These are phyloP conservation scores for Cepaea nemoralis DNA, from an alignment of 1,140 invertebrate species.

Conservation along the genomic window DNA sequence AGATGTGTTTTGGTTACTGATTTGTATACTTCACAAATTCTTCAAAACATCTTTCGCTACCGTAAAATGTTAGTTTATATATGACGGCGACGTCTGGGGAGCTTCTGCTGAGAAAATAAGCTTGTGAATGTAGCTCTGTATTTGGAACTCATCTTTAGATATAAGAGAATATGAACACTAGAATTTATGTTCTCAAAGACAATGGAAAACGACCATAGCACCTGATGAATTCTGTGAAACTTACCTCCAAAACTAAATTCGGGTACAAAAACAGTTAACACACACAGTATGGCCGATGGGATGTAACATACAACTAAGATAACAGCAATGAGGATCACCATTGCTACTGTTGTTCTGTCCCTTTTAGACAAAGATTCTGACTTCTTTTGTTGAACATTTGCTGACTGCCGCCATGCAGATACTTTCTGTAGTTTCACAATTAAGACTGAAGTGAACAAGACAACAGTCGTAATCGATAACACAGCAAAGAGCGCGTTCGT, in stretches of 20 bases:
- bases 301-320: not conserved
- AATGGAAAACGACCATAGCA: not conserved
- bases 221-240: not conserved
- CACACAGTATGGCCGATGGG: not conserved
- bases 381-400: not conserved
- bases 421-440: not conserved
- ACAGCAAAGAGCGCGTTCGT: not conserved
- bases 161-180: conserved; percentile 14
- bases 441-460: not conserved
- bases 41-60: no score
- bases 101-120: no score
- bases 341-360: not conserved
- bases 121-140: no score
- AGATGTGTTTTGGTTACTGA: no score
- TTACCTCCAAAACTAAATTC: not conserved
- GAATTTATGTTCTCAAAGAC: not conserved
- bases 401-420: not conserved
- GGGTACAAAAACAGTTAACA: not conserved
- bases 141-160: conserved; percentile 16
- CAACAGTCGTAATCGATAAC: not conserved
- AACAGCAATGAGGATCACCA: not conserved
- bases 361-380: not conserved
- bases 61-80: no score
- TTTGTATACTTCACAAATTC: no score
- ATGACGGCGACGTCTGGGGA: no score